Percentiles rank a stretch among this genome's conserved stretches.
phyloP scores from a whole-genome alignment of 92 coral and sea anemone genomes.

The Heliopora coerulea region DNA sequence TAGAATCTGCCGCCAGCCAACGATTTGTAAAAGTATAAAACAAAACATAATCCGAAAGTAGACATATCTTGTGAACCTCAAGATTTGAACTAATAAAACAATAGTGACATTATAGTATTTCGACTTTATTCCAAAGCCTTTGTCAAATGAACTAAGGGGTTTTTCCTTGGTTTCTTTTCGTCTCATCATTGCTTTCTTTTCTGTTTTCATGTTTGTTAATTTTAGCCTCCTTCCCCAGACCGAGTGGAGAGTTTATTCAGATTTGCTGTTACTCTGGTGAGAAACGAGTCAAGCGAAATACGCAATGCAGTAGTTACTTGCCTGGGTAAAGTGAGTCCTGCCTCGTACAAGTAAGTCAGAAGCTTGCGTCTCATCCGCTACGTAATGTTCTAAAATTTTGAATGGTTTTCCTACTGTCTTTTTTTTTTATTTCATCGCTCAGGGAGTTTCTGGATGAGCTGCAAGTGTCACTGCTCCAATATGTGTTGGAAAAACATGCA shows the following conservation, averaged over 20 bases:
- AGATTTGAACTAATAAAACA: too few species aligned
- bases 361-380: not conserved
- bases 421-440: constrained; percentile 14
- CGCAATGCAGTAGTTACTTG: constrained; percentile 87
- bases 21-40: too few species aligned
- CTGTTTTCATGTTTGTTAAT: not conserved
- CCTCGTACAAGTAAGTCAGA: constrained; percentile 76
- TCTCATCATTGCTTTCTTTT: not conserved
- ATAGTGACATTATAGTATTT: too few species aligned
- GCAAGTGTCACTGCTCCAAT: constrained; percentile 62
- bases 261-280: constrained; percentile 81
- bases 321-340: constrained; percentile 91
- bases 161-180: too few species aligned
- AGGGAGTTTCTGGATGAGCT: constrained; percentile 94
- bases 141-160: too few species aligned
- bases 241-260: constrained; percentile 96
- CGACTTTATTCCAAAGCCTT: too few species aligned
- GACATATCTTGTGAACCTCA: too few species aligned
- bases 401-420: not conserved
- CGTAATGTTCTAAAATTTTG: not conserved
- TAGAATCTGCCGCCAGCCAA: too few species aligned
- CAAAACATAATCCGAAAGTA: too few species aligned
- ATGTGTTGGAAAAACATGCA: constrained; percentile 86
- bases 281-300: constrained; percentile 79
- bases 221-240: constrained; percentile 91